Percentiles rank a stretch among this genome's conserved stretches.
These are phyloP conservation scores for Odocoileus hemionus DNA, from an alignment of 2,113 vertebrate genomes.

Conservation along the genomic window DNA sequence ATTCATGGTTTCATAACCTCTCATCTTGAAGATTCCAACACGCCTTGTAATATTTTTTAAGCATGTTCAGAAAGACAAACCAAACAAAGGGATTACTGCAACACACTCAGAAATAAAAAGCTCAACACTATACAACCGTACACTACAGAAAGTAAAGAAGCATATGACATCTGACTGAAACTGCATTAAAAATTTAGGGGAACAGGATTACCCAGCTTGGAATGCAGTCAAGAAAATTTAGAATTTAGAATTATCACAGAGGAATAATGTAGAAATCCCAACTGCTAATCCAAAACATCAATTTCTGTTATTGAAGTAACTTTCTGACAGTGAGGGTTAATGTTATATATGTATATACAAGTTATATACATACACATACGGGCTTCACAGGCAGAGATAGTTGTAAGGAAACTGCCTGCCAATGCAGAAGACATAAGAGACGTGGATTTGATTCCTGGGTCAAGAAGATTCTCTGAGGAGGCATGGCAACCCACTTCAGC, in stretches of 20 bases:
- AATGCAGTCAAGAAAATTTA: background rate
- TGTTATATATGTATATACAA: background rate
- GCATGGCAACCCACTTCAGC: background rate
- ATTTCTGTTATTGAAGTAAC: background rate
- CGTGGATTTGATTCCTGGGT: background rate
- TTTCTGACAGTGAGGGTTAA: background rate
- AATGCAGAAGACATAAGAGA: background rate
- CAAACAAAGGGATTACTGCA: constrained; percentile 60
- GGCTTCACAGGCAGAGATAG: background rate
- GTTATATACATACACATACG: background rate
- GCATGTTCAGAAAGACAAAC: constrained; percentile 38
- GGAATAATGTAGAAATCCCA: background rate
- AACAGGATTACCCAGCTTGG: constrained; percentile 39
- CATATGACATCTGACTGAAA: constrained; percentile 4
- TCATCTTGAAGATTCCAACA: constrained; percentile 49
- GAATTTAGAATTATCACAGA: background rate
- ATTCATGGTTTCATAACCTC: constrained; percentile 59
- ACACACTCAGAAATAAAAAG: constrained; percentile 37
- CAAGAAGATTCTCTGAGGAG: background rate
- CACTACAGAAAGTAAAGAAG: constrained; percentile 21
- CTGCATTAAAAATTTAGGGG: constrained; percentile 54
- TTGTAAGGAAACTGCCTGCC: background rate
- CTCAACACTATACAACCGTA: background rate
- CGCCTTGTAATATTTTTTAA: constrained; percentile 40
- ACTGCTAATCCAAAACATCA: background rate